Percentiles rank a stretch among this genome's conserved stretches.
Evolutionary conservation across 1,140 invertebrate genomes (phyloP).

Genomic region (Zaprionus vittiger): DNA sequence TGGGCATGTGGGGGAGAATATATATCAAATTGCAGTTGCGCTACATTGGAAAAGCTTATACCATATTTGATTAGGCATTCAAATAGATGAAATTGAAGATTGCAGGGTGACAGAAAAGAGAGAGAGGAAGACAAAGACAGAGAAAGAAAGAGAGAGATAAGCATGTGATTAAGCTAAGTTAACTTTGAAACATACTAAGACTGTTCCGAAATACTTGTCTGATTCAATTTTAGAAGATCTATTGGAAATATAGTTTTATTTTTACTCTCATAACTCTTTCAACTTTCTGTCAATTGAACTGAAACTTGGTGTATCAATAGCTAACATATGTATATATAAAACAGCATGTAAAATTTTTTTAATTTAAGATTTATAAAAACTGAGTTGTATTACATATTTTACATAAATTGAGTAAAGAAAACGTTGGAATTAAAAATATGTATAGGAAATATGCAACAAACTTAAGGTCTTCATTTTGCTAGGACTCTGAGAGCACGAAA

Average conservation of each 20-base stretch:
- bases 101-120: background rate
- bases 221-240: background rate
- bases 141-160: background rate
- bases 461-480: too few relatives aligned
- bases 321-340: background rate
- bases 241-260: background rate
- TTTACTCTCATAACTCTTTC: background rate
- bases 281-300: background rate
- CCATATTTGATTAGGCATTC: slow-evolving; percentile 6
- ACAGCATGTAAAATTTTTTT: background rate
- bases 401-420: too few relatives aligned
- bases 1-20: slow-evolving; percentile 48
- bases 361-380: background rate
- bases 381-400: background rate
- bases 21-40: slow-evolving; percentile 54
- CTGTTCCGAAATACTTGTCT: background rate
- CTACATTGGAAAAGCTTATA: slow-evolving; percentile 47
- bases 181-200: background rate
- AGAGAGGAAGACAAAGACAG: background rate
- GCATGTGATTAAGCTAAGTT: background rate
- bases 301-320: background rate
- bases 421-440: too few relatives aligned
- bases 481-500: too few relatives aligned
- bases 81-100: slow-evolving; percentile 4
- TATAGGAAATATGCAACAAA: too few relatives aligned